Evolutionary conservation across 35 echinoderm and acorn worm species (phyloP).

Genomic region (Apostichopus parvimensis): DNA sequence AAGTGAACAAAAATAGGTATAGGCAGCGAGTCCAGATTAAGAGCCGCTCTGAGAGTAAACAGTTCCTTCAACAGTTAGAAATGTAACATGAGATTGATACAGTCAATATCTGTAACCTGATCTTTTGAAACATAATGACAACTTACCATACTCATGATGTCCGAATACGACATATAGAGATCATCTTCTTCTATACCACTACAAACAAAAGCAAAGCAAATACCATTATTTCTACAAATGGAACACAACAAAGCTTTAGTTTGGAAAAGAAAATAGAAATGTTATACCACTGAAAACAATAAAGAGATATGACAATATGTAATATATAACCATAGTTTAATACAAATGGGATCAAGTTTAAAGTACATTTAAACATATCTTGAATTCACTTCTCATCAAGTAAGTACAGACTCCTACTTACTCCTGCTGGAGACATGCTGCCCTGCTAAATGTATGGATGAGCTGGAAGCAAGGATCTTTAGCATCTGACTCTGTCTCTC

Average conservation of each 20-base stretch:
- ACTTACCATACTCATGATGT: conserved; percentile 90
- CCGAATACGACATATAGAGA: conserved; percentile 88
- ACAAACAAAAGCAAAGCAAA: conserved; percentile 53
- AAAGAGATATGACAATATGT: too few species aligned
- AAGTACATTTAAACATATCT: too few species aligned
- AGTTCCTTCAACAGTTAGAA: neutral
- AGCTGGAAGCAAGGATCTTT: conserved; percentile 90
- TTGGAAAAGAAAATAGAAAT: neutral
- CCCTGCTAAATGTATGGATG: conserved; percentile 86
- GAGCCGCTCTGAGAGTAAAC: too few species aligned
- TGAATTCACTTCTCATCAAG: too few species aligned
- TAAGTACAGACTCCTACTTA: conserved; percentile 44
- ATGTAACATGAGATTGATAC: neutral
- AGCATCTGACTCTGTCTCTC: conserved; percentile 48
- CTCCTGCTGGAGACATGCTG: conserved; percentile 87
- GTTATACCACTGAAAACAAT: too few species aligned
- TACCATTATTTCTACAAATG: neutral
- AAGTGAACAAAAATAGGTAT: too few species aligned
- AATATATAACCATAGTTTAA: too few species aligned
- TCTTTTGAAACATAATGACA: neutral
- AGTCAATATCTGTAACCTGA: neutral
- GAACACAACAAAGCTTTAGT: neutral
- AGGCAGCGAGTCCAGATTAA: too few species aligned
- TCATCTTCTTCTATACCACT: conserved; percentile 87
- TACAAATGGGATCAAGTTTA: too few species aligned